Evolutionary conservation across 1,140 invertebrate genomes (phyloP), one percentile per base, ranked within the genome.

Genomic region (Drosophila micromelanica): DNA sequence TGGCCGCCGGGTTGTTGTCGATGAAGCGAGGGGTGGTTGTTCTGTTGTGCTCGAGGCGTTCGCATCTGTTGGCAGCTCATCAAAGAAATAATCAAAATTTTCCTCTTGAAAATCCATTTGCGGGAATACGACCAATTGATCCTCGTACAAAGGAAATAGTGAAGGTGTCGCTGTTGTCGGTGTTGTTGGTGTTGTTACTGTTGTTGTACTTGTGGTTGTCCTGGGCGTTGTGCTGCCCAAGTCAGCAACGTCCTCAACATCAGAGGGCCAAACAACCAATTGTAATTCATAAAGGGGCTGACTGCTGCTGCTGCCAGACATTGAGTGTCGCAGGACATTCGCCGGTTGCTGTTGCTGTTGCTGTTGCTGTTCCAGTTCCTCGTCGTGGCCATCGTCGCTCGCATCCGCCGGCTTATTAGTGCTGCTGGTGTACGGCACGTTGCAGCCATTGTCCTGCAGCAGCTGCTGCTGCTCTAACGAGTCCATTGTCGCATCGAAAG

Each of bases 201-300:
- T 37, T 76, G 62, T 32, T 15, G 48, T 59, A 30, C 37, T 63
- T 55, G 51, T 64, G n/a, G 57, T 63, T 32, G 46, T 13, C 55
- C 40, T 11, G 43, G 62, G 32, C 35, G 17, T 15, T 42, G 57
- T 12, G 59, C 37, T 51, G 64, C 45, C 17, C 61, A 61, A 64
- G 51, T 77, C 84, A 61, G 73, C 67, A 65, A 48, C 80, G 63
- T 73, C 87, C 68, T 82, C 76, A 45, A 84, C 65, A 67, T 90
- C 89, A 51, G 52, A 67, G 45, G 89, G 89, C 89, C 89, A 91
- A 76, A 89, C 89, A 76, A 84, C 82, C 89, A 91, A 76, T 90
- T 91, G 89, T 73, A 85, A 85, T 81, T 91, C 89, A 85, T 91
- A 91, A 74, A 90, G 54, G 52, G 87, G 87, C 78, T 90, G 81